phyloP scores from a whole-genome alignment of 2,797 vertebrate genomes.

The Mus caroli region DNA sequence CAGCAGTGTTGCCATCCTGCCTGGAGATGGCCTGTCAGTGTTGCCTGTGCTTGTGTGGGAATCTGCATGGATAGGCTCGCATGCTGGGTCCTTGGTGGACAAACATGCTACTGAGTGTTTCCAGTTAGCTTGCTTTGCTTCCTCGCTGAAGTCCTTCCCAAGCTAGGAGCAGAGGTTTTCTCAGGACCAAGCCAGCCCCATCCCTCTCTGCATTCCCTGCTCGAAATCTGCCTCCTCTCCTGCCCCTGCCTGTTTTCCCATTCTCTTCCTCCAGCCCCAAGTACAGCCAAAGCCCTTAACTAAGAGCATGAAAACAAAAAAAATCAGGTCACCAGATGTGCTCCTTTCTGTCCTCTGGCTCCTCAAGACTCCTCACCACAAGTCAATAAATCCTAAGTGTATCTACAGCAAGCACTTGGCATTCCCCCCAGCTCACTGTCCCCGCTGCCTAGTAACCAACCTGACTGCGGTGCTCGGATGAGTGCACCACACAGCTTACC shows the following conservation, averaged over 20 bases:
- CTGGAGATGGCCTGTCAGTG: too few relatives aligned
- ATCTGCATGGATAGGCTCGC: neutral
- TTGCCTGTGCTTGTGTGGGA: neutral
- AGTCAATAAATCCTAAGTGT: conserved; percentile 28
- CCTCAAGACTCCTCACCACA: neutral
- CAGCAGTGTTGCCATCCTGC: neutral
- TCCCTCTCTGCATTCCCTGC: neutral
- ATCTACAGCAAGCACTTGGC: conserved; percentile 59
- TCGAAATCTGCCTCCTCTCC: neutral
- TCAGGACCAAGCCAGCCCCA: neutral
- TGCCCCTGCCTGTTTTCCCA: neutral
- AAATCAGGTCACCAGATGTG: conserved; percentile 80
- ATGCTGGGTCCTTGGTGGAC: neutral
- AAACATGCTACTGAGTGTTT: neutral
- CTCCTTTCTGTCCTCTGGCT: conserved; percentile 12
- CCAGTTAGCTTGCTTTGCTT: neutral
- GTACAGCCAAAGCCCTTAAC: conserved; percentile 58
- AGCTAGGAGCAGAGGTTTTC: neutral
- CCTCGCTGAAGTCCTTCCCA: neutral
- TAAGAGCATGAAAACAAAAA: conserved; percentile 71
- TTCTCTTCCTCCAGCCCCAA: conserved; percentile 30
- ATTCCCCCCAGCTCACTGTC: neutral
- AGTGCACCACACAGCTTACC: neutral
- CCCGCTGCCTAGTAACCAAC: conserved; percentile 4
- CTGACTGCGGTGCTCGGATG: neutral